Conservation (phyloP, 2,888 invertebrate genomes). For the Pseudoips prasinana region DNA sequence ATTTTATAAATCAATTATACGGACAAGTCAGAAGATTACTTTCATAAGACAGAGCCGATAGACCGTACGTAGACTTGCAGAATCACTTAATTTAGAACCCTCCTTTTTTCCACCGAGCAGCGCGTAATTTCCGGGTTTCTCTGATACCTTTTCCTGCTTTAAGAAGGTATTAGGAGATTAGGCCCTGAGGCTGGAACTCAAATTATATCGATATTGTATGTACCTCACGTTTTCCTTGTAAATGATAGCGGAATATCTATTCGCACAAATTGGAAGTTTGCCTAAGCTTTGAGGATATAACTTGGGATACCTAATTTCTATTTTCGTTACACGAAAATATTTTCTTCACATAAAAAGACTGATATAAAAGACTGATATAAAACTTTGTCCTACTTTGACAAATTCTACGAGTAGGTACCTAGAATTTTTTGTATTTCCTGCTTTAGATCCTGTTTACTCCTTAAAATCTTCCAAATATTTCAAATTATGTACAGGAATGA, state of each 20-base stretch:
- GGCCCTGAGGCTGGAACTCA: constrained; percentile 24
- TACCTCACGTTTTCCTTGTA: constrained; percentile 24
- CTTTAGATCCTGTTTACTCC: too few species aligned
- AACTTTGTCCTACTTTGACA: too few species aligned
- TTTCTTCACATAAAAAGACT: too few species aligned
- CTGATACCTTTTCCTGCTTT: constrained; percentile 33
- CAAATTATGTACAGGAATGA: too few species aligned
- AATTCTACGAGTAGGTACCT: too few species aligned
- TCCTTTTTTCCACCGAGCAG: not conserved
- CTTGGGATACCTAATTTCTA: too few species aligned
- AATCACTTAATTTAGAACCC: constrained; percentile 35
- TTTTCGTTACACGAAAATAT: too few species aligned
- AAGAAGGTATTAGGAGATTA: constrained; percentile 36
- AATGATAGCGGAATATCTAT: constrained; percentile 19
- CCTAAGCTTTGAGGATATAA: too few species aligned
- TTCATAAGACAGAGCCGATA: constrained; percentile 29
- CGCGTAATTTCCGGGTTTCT: constrained; percentile 34
- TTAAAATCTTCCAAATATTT: too few species aligned
- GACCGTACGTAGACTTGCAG: constrained; percentile 22
- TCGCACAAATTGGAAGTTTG: constrained; percentile 12
- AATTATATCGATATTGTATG: constrained; percentile 36
- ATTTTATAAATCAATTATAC: constrained; percentile 28
- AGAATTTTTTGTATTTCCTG: too few species aligned
- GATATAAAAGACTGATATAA: too few species aligned
- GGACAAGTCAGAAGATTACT: constrained; percentile 23